Conservation (phyloP, 2,113 vertebrate genomes). For the Scatophagus argus region DNA sequence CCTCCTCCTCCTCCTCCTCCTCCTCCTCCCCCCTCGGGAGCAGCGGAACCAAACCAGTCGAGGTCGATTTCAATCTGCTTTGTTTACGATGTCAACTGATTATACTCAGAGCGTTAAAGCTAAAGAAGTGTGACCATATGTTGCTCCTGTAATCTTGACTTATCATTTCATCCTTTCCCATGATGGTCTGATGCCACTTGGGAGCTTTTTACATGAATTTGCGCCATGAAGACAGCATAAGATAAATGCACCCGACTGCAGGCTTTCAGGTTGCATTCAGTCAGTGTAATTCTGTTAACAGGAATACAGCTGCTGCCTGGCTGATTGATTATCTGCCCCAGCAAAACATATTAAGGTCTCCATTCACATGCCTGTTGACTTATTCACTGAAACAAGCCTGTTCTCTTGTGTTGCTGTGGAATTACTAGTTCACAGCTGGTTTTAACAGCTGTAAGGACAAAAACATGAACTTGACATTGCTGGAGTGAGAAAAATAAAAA, state of each 20-base stretch:
- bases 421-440: not conserved
- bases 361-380: conserved; percentile 19
- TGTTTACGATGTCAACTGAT: conserved; percentile 43
- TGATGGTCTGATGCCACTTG: not conserved
- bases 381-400: conserved; percentile 2
- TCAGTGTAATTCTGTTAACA: conserved; percentile 68
- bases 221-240: not conserved
- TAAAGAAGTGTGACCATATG: not conserved
- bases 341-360: conserved; percentile 44
- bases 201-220: not conserved
- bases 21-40: not conserved
- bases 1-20: too few relatives aligned
- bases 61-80: conserved; percentile 54
- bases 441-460: not conserved
- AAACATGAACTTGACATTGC: not conserved
- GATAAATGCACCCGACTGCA: conserved; percentile 43
- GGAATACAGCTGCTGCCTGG: conserved; percentile 26
- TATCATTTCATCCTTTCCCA: not conserved
- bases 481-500: not conserved
- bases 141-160: not conserved
- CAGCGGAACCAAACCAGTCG: conserved; percentile 19
- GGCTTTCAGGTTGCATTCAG: conserved; percentile 56
- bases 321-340: conserved; percentile 58
- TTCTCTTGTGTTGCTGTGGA: conserved; percentile 9
- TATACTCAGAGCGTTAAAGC: conserved; percentile 10